phyloP scores from a whole-genome alignment of 2,888 invertebrate genomes.

The Microctonus hyperodae region DNA sequence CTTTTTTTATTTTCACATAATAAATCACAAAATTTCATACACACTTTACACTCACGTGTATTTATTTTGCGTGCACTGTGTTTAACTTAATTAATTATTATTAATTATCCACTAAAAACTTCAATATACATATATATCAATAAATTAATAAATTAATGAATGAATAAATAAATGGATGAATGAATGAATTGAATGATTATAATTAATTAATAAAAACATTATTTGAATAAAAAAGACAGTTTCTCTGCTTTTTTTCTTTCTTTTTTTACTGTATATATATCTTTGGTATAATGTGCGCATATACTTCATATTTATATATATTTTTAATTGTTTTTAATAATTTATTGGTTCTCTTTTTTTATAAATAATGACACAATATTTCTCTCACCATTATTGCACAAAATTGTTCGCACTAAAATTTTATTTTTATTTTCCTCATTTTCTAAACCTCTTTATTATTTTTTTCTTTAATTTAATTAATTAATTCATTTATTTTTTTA shows the following conservation, averaged over 20 bases:
- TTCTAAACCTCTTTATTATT: conserved; percentile 6
- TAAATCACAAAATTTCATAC: neutral
- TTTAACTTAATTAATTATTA: neutral
- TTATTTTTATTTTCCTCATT: conserved; percentile 8
- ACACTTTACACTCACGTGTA: neutral
- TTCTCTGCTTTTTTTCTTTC: neutral
- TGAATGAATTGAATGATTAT: too few relatives aligned
- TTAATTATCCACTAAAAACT: neutral
- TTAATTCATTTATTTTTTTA: conserved; percentile 31
- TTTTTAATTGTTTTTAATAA: neutral
- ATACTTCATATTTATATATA: neutral
- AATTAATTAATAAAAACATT: neutral
- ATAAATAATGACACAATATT: neutral
- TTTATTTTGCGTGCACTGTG: neutral
- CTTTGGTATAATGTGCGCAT: neutral
- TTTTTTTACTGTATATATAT: neutral
- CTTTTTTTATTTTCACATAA: neutral
- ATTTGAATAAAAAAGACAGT: neutral
- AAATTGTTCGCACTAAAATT: conserved; percentile 3
- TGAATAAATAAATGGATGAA: too few relatives aligned
- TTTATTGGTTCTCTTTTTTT: neutral
- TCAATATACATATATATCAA: neutral
- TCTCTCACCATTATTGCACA: neutral
- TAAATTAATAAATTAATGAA: neutral
- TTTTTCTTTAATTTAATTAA: conserved; percentile 10